Evolutionary conservation across 1,140 invertebrate species (phyloP).

Genomic region (Gyrodactylus bullatarudis): DNA sequence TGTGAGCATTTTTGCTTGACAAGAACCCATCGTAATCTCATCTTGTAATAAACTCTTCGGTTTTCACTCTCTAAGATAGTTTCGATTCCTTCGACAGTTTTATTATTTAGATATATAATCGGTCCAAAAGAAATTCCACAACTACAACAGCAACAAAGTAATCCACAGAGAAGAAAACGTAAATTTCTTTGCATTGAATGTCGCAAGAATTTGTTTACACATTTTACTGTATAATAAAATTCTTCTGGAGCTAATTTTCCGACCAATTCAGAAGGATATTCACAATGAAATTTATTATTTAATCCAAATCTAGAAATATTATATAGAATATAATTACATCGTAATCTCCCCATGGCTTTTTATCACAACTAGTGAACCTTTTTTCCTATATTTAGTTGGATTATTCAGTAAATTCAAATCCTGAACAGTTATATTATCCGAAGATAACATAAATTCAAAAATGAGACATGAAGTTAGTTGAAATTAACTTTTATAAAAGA

Average conservation of each 20-base stretch:
- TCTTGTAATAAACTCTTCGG: background rate
- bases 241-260: constrained; percentile 4
- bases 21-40: background rate
- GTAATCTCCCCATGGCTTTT: background rate
- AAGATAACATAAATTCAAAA: background rate
- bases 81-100: background rate
- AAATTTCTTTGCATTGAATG: constrained; percentile 1
- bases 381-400: background rate
- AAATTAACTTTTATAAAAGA: too few relatives aligned
- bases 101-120: background rate
- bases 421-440: background rate
- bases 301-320: constrained; percentile 1
- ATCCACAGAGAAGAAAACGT: background rate
- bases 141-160: constrained; percentile 2
- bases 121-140: background rate
- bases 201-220: background rate
- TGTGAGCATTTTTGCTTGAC: background rate
- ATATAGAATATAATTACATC: background rate
- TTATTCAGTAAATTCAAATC: too few relatives aligned
- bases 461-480: too few relatives aligned
- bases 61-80: background rate
- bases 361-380: background rate
- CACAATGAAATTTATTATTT: constrained; percentile 1
- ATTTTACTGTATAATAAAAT: background rate
- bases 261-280: background rate